phyloP scores from a whole-genome alignment of 2,888 invertebrate genomes.

The Carabus problematicus region DNA sequence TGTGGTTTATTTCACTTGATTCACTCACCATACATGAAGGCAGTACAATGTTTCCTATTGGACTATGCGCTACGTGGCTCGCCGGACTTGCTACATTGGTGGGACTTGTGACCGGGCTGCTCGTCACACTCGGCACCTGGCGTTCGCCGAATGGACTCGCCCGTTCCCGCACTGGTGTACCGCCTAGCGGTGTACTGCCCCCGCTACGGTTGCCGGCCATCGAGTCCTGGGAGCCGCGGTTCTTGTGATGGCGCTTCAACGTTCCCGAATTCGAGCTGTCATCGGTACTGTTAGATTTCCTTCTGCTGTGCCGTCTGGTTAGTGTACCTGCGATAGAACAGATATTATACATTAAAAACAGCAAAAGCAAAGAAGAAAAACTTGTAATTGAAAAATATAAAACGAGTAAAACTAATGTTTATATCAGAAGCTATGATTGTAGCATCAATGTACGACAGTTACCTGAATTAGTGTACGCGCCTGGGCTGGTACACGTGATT shows the following conservation, averaged over 20 bases:
- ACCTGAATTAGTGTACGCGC: slow-evolving; percentile 52
- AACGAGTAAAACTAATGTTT: neutral
- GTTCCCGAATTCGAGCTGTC: slow-evolving; percentile 59
- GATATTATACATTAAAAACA: neutral
- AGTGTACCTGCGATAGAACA: slow-evolving; percentile 52
- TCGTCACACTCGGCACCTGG: slow-evolving; percentile 51
- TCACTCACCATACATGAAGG: slow-evolving; percentile 57
- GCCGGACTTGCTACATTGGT: slow-evolving; percentile 23
- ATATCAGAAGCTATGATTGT: neutral
- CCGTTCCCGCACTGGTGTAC: slow-evolving; percentile 62
- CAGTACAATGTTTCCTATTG: slow-evolving; percentile 48
- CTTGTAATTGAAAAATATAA: neutral
- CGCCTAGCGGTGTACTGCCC: slow-evolving; percentile 61
- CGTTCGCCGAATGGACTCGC: slow-evolving; percentile 59
- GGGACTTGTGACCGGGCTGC: slow-evolving; percentile 50
- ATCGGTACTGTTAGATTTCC: slow-evolving; percentile 59
- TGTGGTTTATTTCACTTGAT: too few relatives aligned
- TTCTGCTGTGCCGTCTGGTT: slow-evolving; percentile 63
- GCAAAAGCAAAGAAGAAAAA: neutral
- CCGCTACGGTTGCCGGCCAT: slow-evolving; percentile 60
- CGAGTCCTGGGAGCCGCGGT: slow-evolving; percentile 61
- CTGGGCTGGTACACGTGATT: slow-evolving; percentile 53
- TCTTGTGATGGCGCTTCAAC: slow-evolving; percentile 68
- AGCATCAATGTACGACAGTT: too few relatives aligned
- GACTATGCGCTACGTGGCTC: too few relatives aligned